A percentile compares a stretch with the other conserved stretches of the same genome.
Conservation (phyloP, 2,113 vertebrate genomes). For the Campylorhamphus procurvoides region DNA sequence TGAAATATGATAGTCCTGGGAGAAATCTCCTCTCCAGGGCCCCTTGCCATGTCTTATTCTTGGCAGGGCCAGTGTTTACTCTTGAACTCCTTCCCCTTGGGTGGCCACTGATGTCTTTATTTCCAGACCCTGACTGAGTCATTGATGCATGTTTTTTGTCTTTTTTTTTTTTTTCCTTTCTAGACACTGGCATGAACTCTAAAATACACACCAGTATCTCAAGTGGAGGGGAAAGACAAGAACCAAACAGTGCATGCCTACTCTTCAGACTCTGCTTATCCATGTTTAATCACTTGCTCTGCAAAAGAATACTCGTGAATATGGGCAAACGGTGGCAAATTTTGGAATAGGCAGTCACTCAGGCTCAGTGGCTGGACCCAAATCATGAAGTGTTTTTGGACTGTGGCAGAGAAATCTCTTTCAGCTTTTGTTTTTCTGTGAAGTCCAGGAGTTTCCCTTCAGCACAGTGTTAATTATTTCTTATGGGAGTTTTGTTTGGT, state of each 20-base stretch:
- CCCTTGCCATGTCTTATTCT: background rate
- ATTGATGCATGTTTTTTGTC: background rate
- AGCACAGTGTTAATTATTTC: background rate
- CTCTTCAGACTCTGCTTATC: background rate
- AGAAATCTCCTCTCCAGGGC: background rate
- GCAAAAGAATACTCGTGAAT: background rate
- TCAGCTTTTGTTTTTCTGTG: background rate
- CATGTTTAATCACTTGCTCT: background rate
- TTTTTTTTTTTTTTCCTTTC: background rate
- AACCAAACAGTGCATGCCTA: background rate
- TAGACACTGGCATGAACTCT: background rate
- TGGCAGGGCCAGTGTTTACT: background rate
- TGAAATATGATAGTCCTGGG: background rate
- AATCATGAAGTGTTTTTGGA: background rate
- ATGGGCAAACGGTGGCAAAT: background rate
- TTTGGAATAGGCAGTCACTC: background rate
- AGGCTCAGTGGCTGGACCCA: background rate
- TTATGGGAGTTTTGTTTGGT: background rate
- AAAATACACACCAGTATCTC: background rate
- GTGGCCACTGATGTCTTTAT: background rate
- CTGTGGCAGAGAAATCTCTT: background rate
- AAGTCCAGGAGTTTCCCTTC: background rate
- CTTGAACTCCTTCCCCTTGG: background rate
- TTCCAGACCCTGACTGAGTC: background rate
- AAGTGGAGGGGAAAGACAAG: background rate